These are phyloP conservation scores for Alethe diademata DNA, from an alignment of 2,113 vertebrate species.

Conservation along the genomic window DNA sequence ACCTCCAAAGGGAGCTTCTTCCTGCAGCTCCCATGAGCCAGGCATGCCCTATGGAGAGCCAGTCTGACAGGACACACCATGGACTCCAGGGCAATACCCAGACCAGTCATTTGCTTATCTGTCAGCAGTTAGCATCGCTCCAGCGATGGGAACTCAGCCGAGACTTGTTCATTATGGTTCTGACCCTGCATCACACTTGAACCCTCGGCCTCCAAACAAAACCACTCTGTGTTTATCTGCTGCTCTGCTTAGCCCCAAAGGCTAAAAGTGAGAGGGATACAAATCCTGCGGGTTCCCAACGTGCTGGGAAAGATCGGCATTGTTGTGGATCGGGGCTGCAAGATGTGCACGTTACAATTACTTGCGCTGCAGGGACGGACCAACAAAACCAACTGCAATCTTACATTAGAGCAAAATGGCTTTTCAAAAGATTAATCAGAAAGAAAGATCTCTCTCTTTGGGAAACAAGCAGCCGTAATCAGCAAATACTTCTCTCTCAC, in stretches of 20 bases:
- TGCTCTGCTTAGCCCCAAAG: background rate
- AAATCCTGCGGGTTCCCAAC: background rate
- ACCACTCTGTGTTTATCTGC: background rate
- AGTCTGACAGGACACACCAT: background rate
- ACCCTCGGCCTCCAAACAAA: background rate
- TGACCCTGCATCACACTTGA: constrained; percentile 6
- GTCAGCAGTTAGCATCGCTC: background rate
- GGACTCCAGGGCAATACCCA: background rate
- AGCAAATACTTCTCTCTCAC: constrained; percentile 26
- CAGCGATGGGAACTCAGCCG: background rate
- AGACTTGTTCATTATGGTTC: background rate
- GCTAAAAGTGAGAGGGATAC: background rate
- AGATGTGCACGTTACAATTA: background rate
- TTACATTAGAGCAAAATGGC: background rate
- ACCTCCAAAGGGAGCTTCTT: background rate
- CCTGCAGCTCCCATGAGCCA: background rate
- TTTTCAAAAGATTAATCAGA: background rate
- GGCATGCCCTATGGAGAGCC: background rate
- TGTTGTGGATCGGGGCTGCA: background rate
- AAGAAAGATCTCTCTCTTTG: background rate
- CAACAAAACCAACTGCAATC: background rate
- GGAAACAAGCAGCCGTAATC: constrained; percentile 14
- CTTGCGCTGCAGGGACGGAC: rapidly evolving
- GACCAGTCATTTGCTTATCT: background rate
- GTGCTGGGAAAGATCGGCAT: background rate